phyloP scores from a whole-genome alignment of 2,888 invertebrate species.

The Diloba caeruleocephala region DNA sequence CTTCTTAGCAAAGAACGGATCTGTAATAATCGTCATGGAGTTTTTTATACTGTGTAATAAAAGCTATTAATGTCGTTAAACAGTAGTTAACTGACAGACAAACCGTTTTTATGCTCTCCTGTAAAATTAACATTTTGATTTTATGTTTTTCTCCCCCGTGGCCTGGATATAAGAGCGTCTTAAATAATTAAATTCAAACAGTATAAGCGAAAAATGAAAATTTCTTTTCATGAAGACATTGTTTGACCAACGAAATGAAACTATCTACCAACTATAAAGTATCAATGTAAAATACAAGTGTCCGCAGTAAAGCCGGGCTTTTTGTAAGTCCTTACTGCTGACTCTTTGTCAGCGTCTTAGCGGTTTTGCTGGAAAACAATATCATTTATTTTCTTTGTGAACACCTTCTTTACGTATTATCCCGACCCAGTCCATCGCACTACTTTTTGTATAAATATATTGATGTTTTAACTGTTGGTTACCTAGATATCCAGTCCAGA shows the following conservation, averaged over 20 bases:
- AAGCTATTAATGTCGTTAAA: too few relatives aligned
- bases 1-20: too few relatives aligned
- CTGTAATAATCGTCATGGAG: too few relatives aligned
- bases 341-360: conserved; percentile 37
- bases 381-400: conserved; percentile 41
- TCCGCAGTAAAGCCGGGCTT: conserved; percentile 24
- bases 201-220: neutral
- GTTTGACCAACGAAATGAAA: conserved; percentile 17
- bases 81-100: too few relatives aligned
- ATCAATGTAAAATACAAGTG: conserved; percentile 33
- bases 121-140: too few relatives aligned
- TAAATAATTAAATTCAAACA: conserved; percentile 2
- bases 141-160: too few relatives aligned
- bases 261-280: conserved; percentile 24
- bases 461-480: conserved; percentile 26
- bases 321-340: too few relatives aligned
- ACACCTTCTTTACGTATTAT: conserved; percentile 29
- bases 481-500: conserved; percentile 5
- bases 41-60: too few relatives aligned
- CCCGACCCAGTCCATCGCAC: conserved; percentile 14
- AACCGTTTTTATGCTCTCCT: too few relatives aligned
- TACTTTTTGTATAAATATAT: conserved; percentile 21
- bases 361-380: conserved; percentile 34
- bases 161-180: too few relatives aligned
- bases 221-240: conserved; percentile 9